These are phyloP conservation scores for Cheilosia urbana DNA, from an alignment of 2,888 invertebrate species.

Conservation along the genomic window DNA sequence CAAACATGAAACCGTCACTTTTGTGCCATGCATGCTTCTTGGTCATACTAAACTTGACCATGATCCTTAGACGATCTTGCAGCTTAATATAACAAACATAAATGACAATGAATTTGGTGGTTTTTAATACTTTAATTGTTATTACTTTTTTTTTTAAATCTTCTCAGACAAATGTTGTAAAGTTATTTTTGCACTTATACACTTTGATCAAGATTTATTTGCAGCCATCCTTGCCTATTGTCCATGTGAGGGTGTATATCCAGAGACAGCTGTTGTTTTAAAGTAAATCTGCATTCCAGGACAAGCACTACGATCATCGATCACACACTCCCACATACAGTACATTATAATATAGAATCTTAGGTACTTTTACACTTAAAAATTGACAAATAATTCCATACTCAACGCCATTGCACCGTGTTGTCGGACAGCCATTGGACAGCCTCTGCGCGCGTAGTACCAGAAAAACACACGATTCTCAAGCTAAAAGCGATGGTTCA, in stretches of 20 bases:
- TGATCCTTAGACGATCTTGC: too few relatives aligned
- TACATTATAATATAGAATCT: background rate
- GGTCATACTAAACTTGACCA: too few relatives aligned
- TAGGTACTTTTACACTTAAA: conserved; percentile 1
- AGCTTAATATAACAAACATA: too few relatives aligned
- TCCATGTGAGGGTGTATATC: conserved; percentile 46
- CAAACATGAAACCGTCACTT: too few relatives aligned
- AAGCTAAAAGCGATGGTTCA: conserved; percentile 3
- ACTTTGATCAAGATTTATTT: conserved; percentile 69
- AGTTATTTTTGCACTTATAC: conserved; percentile 3
- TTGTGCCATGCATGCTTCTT: too few relatives aligned
- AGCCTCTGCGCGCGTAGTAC: conserved; percentile 24
- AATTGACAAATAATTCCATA: background rate
- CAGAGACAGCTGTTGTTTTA: conserved; percentile 63
- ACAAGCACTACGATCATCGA: conserved; percentile 26
- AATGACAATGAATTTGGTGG: too few relatives aligned
- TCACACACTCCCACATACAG: background rate
- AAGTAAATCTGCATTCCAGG: conserved; percentile 62
- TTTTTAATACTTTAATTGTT: too few relatives aligned
- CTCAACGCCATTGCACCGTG: conserved; percentile 57
- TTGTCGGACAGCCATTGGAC: conserved; percentile 64
- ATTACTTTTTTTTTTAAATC: background rate
- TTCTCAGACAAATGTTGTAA: background rate
- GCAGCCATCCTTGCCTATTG: conserved; percentile 20
- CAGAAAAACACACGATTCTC: conserved; percentile 1